These are phyloP conservation scores for Leptobrachium ailaonicum DNA, from an alignment of 2,113 vertebrate genomes.

Conservation along the genomic window DNA sequence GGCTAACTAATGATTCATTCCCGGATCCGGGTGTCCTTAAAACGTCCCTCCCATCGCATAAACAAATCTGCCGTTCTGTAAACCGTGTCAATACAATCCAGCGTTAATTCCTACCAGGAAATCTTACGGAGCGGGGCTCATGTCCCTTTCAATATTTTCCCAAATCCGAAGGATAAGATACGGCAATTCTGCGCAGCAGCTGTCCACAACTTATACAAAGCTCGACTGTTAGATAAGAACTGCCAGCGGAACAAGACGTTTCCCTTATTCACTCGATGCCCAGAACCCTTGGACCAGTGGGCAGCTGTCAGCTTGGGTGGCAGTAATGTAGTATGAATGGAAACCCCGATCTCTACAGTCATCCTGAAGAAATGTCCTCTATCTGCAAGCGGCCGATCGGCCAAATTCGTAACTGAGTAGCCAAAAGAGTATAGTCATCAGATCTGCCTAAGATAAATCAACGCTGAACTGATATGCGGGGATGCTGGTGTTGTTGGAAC, in stretches of 20 bases:
- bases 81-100: slow-evolving; percentile 62
- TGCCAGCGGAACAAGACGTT: slow-evolving; percentile 84
- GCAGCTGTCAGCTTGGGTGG: slow-evolving; percentile 82
- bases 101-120: slow-evolving; percentile 74
- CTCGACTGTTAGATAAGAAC: slow-evolving; percentile 80
- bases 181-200: slow-evolving; percentile 77
- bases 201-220: slow-evolving; percentile 86
- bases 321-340: slow-evolving; percentile 59
- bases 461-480: not conserved
- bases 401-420: not conserved
- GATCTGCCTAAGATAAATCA: slow-evolving; percentile 30
- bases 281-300: slow-evolving; percentile 74
- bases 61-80: slow-evolving; percentile 56
- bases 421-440: slow-evolving; percentile 37
- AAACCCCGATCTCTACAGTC: slow-evolving; percentile 56
- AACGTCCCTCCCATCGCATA: slow-evolving; percentile 24
- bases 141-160: slow-evolving; percentile 74
- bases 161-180: slow-evolving; percentile 76
- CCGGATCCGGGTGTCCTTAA: slow-evolving; percentile 50
- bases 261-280: slow-evolving; percentile 78
- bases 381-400: not conserved
- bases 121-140: slow-evolving; percentile 73
- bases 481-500: slow-evolving; percentile 7
- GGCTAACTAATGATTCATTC: slow-evolving; percentile 45
- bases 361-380: slow-evolving; percentile 44